Base-by-base conservation (phyloP, 2,797 vertebrate genomes). In the Acrossocheilus fasciatus region DNA sequence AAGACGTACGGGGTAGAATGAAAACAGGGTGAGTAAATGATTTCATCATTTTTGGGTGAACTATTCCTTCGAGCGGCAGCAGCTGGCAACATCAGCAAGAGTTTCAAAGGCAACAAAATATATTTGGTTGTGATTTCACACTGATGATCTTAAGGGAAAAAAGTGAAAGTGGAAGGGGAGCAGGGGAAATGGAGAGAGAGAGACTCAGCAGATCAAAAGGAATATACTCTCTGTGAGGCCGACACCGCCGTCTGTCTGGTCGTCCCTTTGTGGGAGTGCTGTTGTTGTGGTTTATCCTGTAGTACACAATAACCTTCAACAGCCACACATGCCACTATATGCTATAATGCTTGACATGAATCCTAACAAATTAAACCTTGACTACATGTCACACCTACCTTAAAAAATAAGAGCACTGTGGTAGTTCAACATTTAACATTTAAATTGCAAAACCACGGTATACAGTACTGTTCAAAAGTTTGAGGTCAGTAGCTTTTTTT, bases 151-250 rank as follows among this genome's bases (percentile, higher is more conserved):
- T 85, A 23, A 79, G 75, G 83, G 15, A 52, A 57, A 20, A 30
- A 59, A 83, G 80, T 12, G 20, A 52, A 62, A 84, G n/a, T 45
- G 39, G 30, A 82, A 30, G 54, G 26, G 54, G 26, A 74, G 45
- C 6, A 15, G 26, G 39, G 57, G 77, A 43, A 30, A 64, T 1
- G 57, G 18, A 41, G 68, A 70, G 36, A 54, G 41, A 41, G n/a
- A 43, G 81, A 75, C 57, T 23, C 30, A 57, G 39, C 50, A 62
- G 70, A 83, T 73, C 59, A 76, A 87, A 89, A 86, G 73, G 83
- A 87, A 91, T 88, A 82, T 20, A 85, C 89, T 81, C 89, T 90
- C 64, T 69, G 43, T 77, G 73, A 76, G 73, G 26, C 54, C 62
- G 18, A 74, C 57, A 52, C 59, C 52, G 73, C 75, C 36, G 83